Conservation (phyloP, 2,888 invertebrate genomes). For the Parnassius mnemosyne region DNA sequence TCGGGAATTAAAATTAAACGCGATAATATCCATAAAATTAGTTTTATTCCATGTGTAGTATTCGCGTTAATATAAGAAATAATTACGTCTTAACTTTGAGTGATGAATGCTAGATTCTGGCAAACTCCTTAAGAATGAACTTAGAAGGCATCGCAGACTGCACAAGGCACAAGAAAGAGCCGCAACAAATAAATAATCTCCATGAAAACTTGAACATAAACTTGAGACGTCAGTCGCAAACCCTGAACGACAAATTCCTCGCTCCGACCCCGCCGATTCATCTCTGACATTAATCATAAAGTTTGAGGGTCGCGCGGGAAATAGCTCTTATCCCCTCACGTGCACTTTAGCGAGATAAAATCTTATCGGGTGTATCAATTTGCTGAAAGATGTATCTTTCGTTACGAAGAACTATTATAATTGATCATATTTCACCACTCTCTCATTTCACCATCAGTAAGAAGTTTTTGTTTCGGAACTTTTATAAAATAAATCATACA, state of each 20-base stretch:
- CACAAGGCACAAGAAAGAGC: background rate
- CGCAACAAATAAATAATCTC: conserved; percentile 9
- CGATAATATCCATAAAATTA: too few species aligned
- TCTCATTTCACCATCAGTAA: too few species aligned
- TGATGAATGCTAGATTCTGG: too few species aligned
- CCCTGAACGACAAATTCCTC: conserved; percentile 10
- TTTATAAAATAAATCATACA: too few species aligned
- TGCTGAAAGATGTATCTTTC: background rate
- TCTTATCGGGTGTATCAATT: conserved; percentile 20
- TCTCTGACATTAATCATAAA: conserved; percentile 26
- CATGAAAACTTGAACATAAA: conserved; percentile 11
- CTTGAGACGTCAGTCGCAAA: background rate
- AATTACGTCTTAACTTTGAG: too few species aligned
- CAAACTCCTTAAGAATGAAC: background rate
- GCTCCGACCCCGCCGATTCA: background rate
- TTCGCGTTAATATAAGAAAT: too few species aligned
- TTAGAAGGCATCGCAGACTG: background rate
- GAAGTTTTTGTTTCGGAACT: too few species aligned
- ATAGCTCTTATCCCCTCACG: conserved; percentile 1
- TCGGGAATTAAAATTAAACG: too few species aligned
- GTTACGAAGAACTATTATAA: too few species aligned
- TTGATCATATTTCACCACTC: too few species aligned
- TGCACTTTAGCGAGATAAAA: conserved; percentile 7
- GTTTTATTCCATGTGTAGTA: too few species aligned
- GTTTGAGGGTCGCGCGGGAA: conserved; percentile 4